phyloP scores from a whole-genome alignment of 2,113 vertebrate species.

The Coptodon rendalli region DNA sequence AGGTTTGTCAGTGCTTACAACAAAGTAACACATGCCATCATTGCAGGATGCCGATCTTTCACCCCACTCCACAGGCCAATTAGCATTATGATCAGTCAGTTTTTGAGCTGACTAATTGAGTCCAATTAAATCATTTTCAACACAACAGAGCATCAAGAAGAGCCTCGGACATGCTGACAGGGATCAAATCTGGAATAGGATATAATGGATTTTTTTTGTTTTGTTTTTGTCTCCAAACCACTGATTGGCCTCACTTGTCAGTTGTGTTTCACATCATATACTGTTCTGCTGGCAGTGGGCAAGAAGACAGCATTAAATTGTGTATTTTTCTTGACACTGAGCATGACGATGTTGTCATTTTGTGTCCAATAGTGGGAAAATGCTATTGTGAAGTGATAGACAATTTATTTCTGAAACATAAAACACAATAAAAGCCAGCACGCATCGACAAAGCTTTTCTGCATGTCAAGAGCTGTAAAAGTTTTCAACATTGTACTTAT shows the following conservation, averaged over 20 bases:
- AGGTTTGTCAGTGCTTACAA: not conserved
- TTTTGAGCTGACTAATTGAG: slow-evolving; percentile 14
- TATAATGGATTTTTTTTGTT: not conserved
- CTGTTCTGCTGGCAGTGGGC: slow-evolving; percentile 4
- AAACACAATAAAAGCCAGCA: not conserved
- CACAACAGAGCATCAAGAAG: not conserved
- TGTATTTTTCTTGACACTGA: not conserved
- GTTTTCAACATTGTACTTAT: not conserved
- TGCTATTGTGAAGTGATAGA: not conserved
- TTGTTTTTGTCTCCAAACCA: not conserved
- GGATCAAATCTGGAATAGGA: not conserved
- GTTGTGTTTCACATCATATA: slow-evolving; percentile 29
- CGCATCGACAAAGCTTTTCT: not conserved
- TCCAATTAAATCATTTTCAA: slow-evolving; percentile 25
- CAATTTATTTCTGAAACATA: not conserved
- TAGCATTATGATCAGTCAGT: slow-evolving; percentile 7
- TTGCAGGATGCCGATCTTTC: slow-evolving; percentile 11
- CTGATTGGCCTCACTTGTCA: slow-evolving; percentile 24
- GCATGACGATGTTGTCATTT: not conserved
- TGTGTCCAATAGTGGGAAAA: not conserved
- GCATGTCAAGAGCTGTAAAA: not conserved
- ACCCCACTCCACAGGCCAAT: not conserved
- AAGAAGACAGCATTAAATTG: slow-evolving; percentile 18
- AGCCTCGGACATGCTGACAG: not conserved
- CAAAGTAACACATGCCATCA: slow-evolving; percentile 13